Base-by-base conservation (phyloP, 1,140 invertebrate species). In the Sycobia sp. region DNA sequence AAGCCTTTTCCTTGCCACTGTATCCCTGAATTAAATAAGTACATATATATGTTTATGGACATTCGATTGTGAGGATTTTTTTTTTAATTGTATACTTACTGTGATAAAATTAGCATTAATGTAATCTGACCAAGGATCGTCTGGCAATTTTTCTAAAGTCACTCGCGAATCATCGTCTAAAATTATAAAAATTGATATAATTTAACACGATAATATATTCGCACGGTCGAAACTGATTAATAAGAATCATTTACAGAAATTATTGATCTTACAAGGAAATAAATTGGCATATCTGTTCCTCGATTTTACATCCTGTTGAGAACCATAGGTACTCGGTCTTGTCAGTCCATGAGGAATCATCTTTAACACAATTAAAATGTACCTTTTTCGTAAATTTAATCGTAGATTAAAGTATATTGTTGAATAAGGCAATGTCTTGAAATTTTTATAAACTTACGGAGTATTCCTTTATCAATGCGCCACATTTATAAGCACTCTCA, bases 51-150 rank as follows among this genome's bases (percentile, higher is more conserved):
- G 1, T 4, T 53, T 32, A 32, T n/a, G n/a, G 29, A 32, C 11
- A n/a, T 32, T 32, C 29, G 4, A 7, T 32, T 32, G 29, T 32
- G 29, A 47, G n/a, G n/a, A 1, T 23, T 47, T 32, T 57, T 25
- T 3, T 7, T n/a, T 2, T 14, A 11, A 23, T 36, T 41, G 22
- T 43, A 38, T 39, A 53, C 44, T 67, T 75, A 92, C 91, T 83
- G 88, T 90, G 69, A 93, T 90, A 73, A 94, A 97, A 79, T 96
- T 99, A 29, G 96, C 95, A 83, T 99, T 99, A 60, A 99, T 98
- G 74, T 99, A 99, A 82, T 99, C 97, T 60, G 83, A 85, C 23
- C 84, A 83, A 14, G 78, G 76, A 39, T 85, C 79, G 8, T 82
- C 81, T 27, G 87, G 83, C 41, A 87, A 72, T 27, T 84, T 83